Conservation (phyloP, 2,888 invertebrate genomes). For the Bibio marci region DNA sequence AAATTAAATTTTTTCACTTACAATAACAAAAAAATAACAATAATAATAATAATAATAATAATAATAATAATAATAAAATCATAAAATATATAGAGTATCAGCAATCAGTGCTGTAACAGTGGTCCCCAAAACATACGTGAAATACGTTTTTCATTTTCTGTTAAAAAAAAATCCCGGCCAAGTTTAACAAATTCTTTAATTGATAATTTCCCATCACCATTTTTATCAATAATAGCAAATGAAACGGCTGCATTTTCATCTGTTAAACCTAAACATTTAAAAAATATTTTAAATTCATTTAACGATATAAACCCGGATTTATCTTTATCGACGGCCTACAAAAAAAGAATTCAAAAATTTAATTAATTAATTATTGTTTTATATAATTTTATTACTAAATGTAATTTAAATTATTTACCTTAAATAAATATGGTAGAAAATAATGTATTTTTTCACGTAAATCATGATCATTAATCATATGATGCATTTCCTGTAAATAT, state of each 20-base stretch:
- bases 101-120: too few species aligned
- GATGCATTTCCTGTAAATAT: constrained; percentile 66
- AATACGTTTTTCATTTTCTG: constrained; percentile 54
- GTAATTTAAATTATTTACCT: too few species aligned
- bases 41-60: too few species aligned
- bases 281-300: constrained; percentile 69
- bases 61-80: too few species aligned
- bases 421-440: constrained; percentile 67
- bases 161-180: constrained; percentile 63
- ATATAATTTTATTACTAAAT: too few species aligned
- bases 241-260: constrained; percentile 60
- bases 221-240: constrained; percentile 61
- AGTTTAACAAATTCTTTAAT: constrained; percentile 63
- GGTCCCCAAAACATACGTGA: constrained; percentile 83
- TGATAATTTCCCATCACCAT: constrained; percentile 60
- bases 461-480: constrained; percentile 57
- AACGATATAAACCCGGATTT: constrained; percentile 60
- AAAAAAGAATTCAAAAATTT: constrained; percentile 2
- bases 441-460: constrained; percentile 56
- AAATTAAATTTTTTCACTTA: too few species aligned
- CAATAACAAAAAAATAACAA: too few species aligned
- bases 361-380: too few species aligned
- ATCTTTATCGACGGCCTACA: constrained; percentile 67
- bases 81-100: too few species aligned
- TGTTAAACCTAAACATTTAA: constrained; percentile 55